Base-by-base conservation (phyloP, 2,113 vertebrate genomes). In the Sterrhoptilus dennistouni region DNA sequence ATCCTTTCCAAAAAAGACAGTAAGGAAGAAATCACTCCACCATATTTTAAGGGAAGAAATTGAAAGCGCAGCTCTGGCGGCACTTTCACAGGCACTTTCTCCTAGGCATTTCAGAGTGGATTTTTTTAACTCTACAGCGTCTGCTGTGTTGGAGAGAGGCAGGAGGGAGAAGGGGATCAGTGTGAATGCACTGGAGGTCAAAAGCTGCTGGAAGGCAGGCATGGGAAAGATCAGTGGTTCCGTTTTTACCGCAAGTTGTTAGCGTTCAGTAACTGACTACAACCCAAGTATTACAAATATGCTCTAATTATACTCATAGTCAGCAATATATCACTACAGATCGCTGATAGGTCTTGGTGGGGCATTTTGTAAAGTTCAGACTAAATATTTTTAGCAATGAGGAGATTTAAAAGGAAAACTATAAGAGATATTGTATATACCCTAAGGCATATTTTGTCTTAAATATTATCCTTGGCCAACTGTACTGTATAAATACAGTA, bases 391-490 rank as follows among this genome's bases (percentile, higher is more conserved):
- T 98, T 98, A 98, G 98, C 97, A 96, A 97, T 87, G 85, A 81
- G 71, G 95, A 98, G 97, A 97, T 98, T 97, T 97, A 96, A 98
- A 97, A 97, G 96, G 96, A 97, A 98, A 98, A 97, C 98, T 98
- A 98, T 98, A 98, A 98, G 97, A 97, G 96, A 97, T 98, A 97
- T 97, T 98, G 97, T 98, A 97, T 98, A 98, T 98, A 96, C 98
- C 98, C 98, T 70, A 68, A 98, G 98, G 98, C 98, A 94, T 98
- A 98, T 98, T 98, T 98, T 98, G 97, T 98, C 96, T 98, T 98
- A 98, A 99, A 98, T 99, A 98, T 99, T 99, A 98, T 99, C 97
- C 98, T 99, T 99, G 98, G 99, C 98, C 97, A 97, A 97, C 93
- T 96, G 97, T 90, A 91, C 97, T 98, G 90, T 98, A 98, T 98